Evolutionary conservation across 2,797 vertebrate species (phyloP).

Genomic region (Babyrousa celebensis): DNA sequence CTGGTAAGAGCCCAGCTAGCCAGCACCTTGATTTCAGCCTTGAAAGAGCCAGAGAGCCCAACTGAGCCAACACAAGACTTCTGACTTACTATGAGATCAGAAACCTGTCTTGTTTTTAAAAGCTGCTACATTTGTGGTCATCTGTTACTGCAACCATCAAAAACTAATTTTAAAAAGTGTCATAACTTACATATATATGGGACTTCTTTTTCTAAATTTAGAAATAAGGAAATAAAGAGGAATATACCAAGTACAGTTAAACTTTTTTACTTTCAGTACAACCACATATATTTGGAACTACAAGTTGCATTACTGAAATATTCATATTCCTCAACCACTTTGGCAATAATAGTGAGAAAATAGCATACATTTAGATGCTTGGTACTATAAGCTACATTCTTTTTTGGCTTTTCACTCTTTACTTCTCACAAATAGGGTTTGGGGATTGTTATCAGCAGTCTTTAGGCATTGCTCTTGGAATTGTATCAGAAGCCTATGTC

Average conservation of each 20-base stretch:
- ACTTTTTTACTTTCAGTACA: neutral
- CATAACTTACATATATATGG: neutral
- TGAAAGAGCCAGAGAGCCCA: neutral
- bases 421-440: neutral
- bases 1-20: neutral
- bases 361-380: neutral
- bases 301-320: neutral
- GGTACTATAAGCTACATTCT: neutral
- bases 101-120: neutral
- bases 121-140: neutral
- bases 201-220: constrained; percentile 43
- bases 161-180: neutral
- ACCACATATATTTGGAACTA: neutral
- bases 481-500: neutral
- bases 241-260: neutral
- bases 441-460: neutral
- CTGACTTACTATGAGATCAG: neutral
- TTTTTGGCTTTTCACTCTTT: neutral
- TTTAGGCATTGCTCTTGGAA: neutral
- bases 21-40: neutral
- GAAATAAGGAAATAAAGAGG: neutral
- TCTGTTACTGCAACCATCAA: neutral
- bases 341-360: neutral
- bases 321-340: neutral
- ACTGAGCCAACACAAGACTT: neutral